Evolutionary conservation across 2,797 vertebrate genomes (phyloP).

Genomic region (Sebastes ruberrimus): DNA sequence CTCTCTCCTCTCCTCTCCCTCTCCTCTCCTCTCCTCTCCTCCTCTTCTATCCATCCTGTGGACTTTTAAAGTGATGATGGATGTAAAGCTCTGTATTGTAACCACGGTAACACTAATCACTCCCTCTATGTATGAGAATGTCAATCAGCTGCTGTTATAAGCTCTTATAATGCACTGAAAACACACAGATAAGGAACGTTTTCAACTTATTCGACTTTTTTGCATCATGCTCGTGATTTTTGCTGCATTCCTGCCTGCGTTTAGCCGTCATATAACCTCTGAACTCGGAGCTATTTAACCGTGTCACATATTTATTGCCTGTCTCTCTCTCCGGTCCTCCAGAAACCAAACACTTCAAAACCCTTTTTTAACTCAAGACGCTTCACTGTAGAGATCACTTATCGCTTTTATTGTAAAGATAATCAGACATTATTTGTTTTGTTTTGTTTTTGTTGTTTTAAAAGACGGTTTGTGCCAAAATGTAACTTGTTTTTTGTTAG

Average conservation of each 20-base stretch:
- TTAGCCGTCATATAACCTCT: conserved; percentile 59
- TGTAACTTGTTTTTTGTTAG: too few relatives aligned
- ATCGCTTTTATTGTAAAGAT: neutral
- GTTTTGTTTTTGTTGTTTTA: too few relatives aligned
- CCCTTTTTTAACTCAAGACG: neutral
- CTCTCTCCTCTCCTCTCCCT: neutral
- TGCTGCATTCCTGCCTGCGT: conserved; percentile 68
- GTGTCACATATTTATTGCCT: conserved; percentile 71
- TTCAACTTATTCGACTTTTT: conserved; percentile 54
- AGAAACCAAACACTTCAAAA: conserved; percentile 36
- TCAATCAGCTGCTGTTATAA: conserved; percentile 58
- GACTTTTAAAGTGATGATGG: conserved; percentile 53
- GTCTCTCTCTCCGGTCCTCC: conserved; percentile 47
- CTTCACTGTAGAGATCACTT: neutral
- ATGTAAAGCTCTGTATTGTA: conserved; percentile 61
- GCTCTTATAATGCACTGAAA: conserved; percentile 51
- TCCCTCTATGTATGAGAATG: conserved; percentile 57
- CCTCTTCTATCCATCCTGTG: conserved; percentile 18
- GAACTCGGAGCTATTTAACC: conserved; percentile 60
- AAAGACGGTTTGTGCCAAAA: too few relatives aligned
- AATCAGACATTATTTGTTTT: too few relatives aligned
- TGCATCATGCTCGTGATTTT: conserved; percentile 64
- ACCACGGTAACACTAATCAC: conserved; percentile 46
- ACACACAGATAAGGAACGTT: conserved; percentile 51
- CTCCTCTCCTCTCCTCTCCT: rapidly evolving